Conservation (phyloP, 2,113 vertebrate genomes). For the Xiphophorus hellerii region DNA sequence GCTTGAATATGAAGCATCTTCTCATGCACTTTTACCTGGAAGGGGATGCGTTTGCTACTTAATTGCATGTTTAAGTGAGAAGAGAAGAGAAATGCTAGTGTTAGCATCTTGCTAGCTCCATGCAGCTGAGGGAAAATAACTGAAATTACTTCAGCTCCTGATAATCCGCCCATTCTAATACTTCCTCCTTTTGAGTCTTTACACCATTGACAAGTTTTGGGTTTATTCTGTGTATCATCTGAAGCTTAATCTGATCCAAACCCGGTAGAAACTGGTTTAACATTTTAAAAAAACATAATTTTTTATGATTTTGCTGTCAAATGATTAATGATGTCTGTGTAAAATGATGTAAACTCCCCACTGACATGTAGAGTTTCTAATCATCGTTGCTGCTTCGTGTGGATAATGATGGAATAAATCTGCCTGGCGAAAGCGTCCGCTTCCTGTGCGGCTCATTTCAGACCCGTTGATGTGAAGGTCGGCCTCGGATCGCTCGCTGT, state of each 20-base stretch:
- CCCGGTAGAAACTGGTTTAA: conserved; percentile 10
- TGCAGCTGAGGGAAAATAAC: not conserved
- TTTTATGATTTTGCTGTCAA: conserved; percentile 7
- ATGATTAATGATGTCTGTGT: conserved; percentile 39
- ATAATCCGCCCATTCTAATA: conserved; percentile 3
- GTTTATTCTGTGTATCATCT: not conserved
- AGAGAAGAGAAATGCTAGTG: conserved; percentile 7
- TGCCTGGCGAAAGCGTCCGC: conserved; percentile 8
- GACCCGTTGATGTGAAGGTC: not conserved
- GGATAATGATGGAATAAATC: conserved; percentile 55
- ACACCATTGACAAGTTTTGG: not conserved
- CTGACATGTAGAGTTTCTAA: conserved; percentile 18
- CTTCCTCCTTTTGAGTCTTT: conserved; percentile 14
- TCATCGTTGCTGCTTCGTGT: conserved; percentile 36
- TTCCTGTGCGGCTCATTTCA: not conserved
- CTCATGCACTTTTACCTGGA: conserved; percentile 10
- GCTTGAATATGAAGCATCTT: conserved; percentile 23
- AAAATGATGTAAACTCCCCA: conserved; percentile 18
- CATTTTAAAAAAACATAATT: not conserved
- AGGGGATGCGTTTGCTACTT: not conserved
- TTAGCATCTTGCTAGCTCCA: conserved; percentile 5
- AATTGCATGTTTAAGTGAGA: conserved; percentile 25
- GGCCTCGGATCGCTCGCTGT: no score
- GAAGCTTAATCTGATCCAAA: conserved; percentile 5
- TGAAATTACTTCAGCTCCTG: not conserved